A percentile compares a stretch with the other conserved stretches of the same genome.
Evolutionary conservation across 1,140 invertebrate genomes (phyloP).

Genomic region (Pseudomyrmex flavicornis): DNA sequence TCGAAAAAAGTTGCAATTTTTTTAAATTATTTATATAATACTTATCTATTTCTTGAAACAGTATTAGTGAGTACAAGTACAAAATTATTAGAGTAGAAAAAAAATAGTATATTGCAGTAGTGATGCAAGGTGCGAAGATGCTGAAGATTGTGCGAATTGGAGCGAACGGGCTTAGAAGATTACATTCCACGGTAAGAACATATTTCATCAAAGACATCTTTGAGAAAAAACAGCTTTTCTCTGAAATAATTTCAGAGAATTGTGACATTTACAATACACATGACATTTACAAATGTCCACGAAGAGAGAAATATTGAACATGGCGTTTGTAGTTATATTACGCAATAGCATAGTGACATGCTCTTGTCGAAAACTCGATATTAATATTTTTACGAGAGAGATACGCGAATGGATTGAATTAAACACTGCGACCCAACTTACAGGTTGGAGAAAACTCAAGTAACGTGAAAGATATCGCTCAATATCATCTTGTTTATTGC

Average conservation of each 20-base stretch:
- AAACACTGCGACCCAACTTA: too few relatives aligned
- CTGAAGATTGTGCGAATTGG: slow-evolving; percentile 67
- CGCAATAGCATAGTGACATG: neutral
- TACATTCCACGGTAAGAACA: slow-evolving; percentile 68
- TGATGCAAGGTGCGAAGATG: slow-evolving; percentile 63
- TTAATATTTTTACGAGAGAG: neutral
- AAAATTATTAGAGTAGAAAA: neutral
- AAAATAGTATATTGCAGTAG: neutral
- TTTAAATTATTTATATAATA: too few relatives aligned
- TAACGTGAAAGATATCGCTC: neutral
- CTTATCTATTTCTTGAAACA: neutral
- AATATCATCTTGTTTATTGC: slow-evolving; percentile 18
- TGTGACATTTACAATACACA: neutral
- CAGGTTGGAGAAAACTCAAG: neutral
- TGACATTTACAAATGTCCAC: neutral
- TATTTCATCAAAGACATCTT: too few relatives aligned
- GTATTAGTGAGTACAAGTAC: neutral
- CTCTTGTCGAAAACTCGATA: neutral
- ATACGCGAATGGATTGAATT: neutral
- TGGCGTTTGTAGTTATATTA: slow-evolving; percentile 16
- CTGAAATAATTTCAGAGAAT: neutral
- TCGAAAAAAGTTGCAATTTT: too few relatives aligned
- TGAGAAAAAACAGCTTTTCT: neutral
- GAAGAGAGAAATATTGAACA: slow-evolving; percentile 8
- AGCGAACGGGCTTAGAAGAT: slow-evolving; percentile 62